Percentiles rank a stretch among this genome's conserved stretches.
phyloP scores from a whole-genome alignment of 1,140 invertebrate species.

The Tetraneura akinire region DNA sequence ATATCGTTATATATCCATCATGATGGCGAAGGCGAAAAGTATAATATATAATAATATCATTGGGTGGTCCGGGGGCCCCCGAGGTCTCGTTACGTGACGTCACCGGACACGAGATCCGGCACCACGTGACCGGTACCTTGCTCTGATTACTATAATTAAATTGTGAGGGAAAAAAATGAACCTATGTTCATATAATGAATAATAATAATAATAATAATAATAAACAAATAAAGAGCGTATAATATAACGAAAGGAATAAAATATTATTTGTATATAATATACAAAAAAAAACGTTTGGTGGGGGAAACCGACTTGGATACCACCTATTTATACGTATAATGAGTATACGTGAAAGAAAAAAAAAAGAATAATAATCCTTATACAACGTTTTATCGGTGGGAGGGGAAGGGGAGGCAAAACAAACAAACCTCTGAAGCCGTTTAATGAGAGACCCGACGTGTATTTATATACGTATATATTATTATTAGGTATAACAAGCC shows the following conservation, averaged over 20 bases:
- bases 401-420: slow-evolving; percentile 12
- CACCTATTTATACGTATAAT: no score
- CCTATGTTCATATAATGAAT: no score
- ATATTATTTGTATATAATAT: not conserved
- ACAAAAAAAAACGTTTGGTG: not conserved
- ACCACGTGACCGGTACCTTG: slow-evolving; percentile 44
- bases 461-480: not conserved
- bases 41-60: no score
- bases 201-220: not conserved
- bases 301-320: not conserved
- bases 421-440: slow-evolving; percentile 44
- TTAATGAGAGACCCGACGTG: slow-evolving; percentile 29
- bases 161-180: slow-evolving; percentile 22
- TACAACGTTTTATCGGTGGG: not conserved
- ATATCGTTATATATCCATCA: no score
- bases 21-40: slow-evolving; percentile 7
- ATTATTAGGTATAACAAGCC: slow-evolving; percentile 30
- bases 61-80: slow-evolving; percentile 44
- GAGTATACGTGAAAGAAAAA: no score
- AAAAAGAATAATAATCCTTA: not conserved
- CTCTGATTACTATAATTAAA: slow-evolving; percentile 51
- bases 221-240: not conserved
- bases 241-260: no score
- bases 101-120: slow-evolving; percentile 48
- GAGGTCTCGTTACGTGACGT: slow-evolving; percentile 43